A percentile compares a stretch with the other conserved stretches of the same genome.
Conservation (phyloP, 2,888 invertebrate species). For the Latrodectus hesperus region DNA sequence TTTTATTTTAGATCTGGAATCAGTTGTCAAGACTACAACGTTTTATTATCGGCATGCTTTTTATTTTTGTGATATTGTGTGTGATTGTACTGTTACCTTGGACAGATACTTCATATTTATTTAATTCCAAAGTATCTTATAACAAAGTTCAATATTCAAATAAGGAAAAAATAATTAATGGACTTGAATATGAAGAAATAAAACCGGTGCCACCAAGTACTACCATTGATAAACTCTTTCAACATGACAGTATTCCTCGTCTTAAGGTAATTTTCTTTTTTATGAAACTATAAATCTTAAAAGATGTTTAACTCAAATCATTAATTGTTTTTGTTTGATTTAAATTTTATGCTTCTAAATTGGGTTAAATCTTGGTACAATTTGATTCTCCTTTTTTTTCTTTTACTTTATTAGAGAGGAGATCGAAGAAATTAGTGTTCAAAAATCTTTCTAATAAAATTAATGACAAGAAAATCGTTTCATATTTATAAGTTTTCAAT, state of each 20-base stretch:
- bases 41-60: conserved; percentile 56
- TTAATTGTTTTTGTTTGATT: not conserved
- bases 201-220: conserved; percentile 4
- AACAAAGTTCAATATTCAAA: conserved; percentile 35
- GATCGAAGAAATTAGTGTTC: too few relatives aligned
- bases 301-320: not conserved
- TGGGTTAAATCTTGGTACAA: too few relatives aligned
- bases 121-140: conserved; percentile 7
- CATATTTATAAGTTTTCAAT: too few relatives aligned
- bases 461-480: too few relatives aligned
- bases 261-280: conserved; percentile 43
- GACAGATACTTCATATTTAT: conserved; percentile 59
- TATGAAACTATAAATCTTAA: not conserved
- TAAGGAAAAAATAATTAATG: conserved; percentile 8
- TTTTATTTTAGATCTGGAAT: conserved; percentile 61
- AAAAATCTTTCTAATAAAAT: too few relatives aligned
- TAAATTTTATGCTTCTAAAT: not conserved
- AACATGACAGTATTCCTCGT: conserved; percentile 42
- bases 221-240: not conserved
- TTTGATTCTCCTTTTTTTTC: too few relatives aligned
- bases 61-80: conserved; percentile 61
- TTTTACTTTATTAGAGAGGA: too few relatives aligned
- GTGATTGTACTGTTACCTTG: conserved; percentile 61
- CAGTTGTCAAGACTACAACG: conserved; percentile 63
- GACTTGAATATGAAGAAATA: conserved; percentile 9